phyloP scores from a whole-genome alignment of 2,113 vertebrate species.

The Carassius auratus region DNA sequence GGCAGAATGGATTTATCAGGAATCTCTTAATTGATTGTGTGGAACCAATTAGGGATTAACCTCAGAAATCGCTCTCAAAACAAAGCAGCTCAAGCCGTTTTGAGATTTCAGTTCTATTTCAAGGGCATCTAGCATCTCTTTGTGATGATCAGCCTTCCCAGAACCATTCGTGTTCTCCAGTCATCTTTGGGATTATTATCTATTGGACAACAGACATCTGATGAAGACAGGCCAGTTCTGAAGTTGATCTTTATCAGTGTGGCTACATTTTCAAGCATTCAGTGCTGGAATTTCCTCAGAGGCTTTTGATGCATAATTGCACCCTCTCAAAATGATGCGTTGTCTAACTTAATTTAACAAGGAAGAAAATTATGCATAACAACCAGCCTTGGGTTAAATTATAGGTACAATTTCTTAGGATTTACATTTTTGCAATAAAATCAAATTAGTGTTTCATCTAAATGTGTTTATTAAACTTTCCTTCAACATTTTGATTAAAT shows the following conservation, averaged over 20 bases:
- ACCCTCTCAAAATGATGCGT: neutral
- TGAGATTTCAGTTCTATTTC: neutral
- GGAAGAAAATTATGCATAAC: neutral
- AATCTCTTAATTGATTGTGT: neutral
- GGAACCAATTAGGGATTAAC: neutral
- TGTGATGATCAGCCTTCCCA: neutral
- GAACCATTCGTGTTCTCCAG: constrained; percentile 11
- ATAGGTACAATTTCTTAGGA: neutral
- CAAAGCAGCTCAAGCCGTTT: neutral
- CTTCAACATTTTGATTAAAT: neutral
- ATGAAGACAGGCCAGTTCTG: neutral
- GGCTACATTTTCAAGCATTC: neutral
- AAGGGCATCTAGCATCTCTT: neutral
- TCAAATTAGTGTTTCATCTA: constrained; percentile 24
- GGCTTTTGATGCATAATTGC: neutral
- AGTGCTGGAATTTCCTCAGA: neutral
- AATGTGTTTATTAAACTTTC: neutral
- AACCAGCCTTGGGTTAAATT: neutral
- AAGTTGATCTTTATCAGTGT: neutral
- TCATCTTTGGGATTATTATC: constrained; percentile 27
- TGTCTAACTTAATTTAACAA: neutral
- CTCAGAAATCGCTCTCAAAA: neutral
- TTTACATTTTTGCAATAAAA: neutral
- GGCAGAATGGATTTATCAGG: neutral
- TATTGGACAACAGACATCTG: constrained; percentile 13